These are phyloP conservation scores for Drosophila imparisetae DNA, from an alignment of 2,888 invertebrate species.

Conservation along the genomic window DNA sequence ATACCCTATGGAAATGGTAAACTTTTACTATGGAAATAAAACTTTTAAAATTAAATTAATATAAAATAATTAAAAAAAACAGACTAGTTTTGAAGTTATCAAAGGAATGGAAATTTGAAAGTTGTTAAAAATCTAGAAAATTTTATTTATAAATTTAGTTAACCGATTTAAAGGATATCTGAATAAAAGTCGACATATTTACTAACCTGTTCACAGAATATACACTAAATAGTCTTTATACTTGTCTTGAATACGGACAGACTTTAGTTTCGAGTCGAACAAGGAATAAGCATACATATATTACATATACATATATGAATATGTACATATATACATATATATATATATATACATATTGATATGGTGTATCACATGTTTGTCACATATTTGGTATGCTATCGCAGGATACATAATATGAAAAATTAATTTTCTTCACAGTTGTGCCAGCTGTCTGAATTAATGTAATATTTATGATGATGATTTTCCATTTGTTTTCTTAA, in stretches of 20 bases:
- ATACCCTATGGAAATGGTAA: not conserved
- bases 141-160: not conserved
- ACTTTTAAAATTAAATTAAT: not conserved
- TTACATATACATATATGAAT: not conserved
- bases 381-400: not conserved
- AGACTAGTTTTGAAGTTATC: not conserved
- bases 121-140: not conserved
- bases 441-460: constrained; percentile 3
- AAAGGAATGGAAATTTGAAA: not conserved
- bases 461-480: not conserved
- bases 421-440: constrained; percentile 19
- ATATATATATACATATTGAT: not conserved
- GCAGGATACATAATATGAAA: not conserved
- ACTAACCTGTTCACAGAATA: not conserved
- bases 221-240: rapidly evolving
- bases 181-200: not conserved
- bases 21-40: not conserved
- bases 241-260: not conserved
- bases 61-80: not conserved
- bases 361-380: not conserved
- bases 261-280: not conserved
- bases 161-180: not conserved
- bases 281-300: not conserved
- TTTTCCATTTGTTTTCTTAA: not conserved
- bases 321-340: too few species aligned